Percentiles rank a stretch among this genome's conserved stretches.
These are phyloP conservation scores for Parasteatoda tepidariorum DNA, from an alignment of 1,140 invertebrate species.

Conservation along the genomic window DNA sequence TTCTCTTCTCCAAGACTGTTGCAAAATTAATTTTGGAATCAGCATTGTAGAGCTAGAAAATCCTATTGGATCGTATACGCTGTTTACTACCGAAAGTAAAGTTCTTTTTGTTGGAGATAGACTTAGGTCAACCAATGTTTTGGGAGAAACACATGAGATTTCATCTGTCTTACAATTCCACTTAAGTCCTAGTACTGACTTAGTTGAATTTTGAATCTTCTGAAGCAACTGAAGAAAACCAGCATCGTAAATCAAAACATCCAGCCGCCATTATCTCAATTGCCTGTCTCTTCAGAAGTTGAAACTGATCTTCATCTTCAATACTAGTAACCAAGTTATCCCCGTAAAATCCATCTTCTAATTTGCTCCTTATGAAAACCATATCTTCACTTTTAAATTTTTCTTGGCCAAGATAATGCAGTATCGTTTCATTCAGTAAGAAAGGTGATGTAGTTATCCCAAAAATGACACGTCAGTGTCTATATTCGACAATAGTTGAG, in stretches of 20 bases:
- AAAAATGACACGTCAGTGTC: slow-evolving; percentile 4
- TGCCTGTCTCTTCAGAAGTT: not conserved
- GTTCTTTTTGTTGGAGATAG: not conserved
- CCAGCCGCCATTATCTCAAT: not conserved
- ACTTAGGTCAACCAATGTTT: not conserved
- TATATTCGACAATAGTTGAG: not conserved
- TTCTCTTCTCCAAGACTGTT: not conserved
- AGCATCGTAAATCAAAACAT: not conserved
- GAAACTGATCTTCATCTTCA: not conserved
- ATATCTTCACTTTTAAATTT: not conserved
- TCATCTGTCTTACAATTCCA: slow-evolving; percentile 2
- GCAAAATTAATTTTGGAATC: not conserved
- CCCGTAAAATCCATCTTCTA: not conserved
- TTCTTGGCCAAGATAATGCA: not conserved
- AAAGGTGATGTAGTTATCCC: not conserved
- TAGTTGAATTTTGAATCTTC: too few relatives aligned
- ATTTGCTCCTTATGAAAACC: not conserved
- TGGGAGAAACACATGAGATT: not conserved
- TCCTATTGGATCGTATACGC: slow-evolving; percentile 13
- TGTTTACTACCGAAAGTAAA: not conserved
- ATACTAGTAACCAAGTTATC: slow-evolving; percentile 8
- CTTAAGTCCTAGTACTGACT: slow-evolving; percentile 14
- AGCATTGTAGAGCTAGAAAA: not conserved
- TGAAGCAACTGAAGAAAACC: not conserved
- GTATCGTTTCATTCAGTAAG: not conserved